phyloP scores from a whole-genome alignment of 2,113 vertebrate species.

The Calidris pugnax region DNA sequence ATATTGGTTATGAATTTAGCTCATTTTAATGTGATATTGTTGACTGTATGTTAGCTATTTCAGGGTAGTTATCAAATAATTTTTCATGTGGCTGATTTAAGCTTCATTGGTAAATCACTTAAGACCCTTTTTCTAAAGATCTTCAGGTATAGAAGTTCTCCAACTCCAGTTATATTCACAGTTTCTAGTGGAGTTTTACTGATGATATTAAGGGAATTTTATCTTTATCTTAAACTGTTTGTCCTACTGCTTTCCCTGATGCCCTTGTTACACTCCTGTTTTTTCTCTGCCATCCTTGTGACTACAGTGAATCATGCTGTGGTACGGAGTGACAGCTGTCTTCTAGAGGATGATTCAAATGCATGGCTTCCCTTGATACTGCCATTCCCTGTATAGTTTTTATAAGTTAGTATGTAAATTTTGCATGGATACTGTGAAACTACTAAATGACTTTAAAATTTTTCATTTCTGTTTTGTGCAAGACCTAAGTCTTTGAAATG shows the following conservation, averaged over 20 bases:
- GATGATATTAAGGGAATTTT: neutral
- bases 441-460: accelerated
- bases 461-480: neutral
- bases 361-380: neutral
- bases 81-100: neutral
- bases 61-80: neutral
- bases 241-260: neutral
- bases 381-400: neutral
- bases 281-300: neutral
- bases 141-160: neutral
- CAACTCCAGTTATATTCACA: neutral
- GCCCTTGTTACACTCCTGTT: neutral
- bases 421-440: neutral
- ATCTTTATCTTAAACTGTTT: neutral
- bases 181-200: neutral
- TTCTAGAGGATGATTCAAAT: neutral
- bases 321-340: neutral
- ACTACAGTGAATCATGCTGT: neutral
- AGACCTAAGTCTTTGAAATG: neutral
- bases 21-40: neutral
- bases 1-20: neutral
- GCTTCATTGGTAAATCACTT: neutral
- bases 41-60: neutral
- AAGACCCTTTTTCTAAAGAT: neutral
- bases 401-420: neutral